Base-by-base conservation (phyloP, 2,797 vertebrate genomes). In the Sarcophilus harrisii region DNA sequence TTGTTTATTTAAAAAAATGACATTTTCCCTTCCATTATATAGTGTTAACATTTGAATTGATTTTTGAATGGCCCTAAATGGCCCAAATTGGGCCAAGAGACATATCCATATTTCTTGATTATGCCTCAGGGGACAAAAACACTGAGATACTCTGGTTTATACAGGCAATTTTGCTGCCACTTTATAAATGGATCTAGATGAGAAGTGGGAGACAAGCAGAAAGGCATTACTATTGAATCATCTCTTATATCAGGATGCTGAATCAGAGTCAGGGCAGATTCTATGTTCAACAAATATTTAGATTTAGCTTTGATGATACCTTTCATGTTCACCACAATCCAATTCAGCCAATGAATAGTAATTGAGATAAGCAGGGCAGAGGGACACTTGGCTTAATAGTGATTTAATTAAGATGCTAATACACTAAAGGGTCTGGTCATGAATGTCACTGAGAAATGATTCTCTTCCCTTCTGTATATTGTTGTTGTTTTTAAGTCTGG, bases 31-130 rank as follows among this genome's bases (percentile, higher is more conserved):
- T 45, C 73, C 73, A 55, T 58, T 87, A 60, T 3, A 38, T 54
- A 93, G 13, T 30, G 4, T 59, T 81, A 30, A 49, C 9, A 52
- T 10, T 27, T 58, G 28, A 87, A 73, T 92, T 94, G 32, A 14
- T 91, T 94, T 95, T 95, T 95, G 58, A 96, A 66, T 90, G 90
- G 0, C 9, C 13, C 10, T 96, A 93, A 92, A 29, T 55, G 10
- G 0, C 0, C 30, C 18, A 27, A 81, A 81, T 45, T 81, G 73
- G 21, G 94, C 16, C 0, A 55, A 59, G 16, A 66, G 62, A 91
- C 90, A 90, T 90, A 55, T 92, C 55, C 59, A 62, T 38, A 90
- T 52, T 95, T 32, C 60, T 49, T 94, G 45, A 94, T 94, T 94
- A 94, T 0, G 58, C 0, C 6, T 91, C 49, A 95, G 73, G 28